Percentiles rank a stretch among this genome's conserved stretches.
phyloP scores from a whole-genome alignment of 2,888 invertebrate genomes.

The Pterostichus madidus region DNA sequence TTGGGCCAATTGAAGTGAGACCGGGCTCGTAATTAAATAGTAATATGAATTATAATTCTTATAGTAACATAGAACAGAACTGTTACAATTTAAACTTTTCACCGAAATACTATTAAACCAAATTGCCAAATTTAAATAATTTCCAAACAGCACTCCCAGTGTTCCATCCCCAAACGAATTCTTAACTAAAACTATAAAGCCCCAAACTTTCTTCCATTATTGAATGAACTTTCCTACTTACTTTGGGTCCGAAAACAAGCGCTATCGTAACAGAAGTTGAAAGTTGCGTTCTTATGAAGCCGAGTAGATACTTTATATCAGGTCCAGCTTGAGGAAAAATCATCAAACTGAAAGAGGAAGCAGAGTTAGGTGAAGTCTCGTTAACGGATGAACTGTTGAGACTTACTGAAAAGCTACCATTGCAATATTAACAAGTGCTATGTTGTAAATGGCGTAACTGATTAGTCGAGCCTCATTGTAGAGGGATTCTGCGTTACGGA shows the following conservation, averaged over 20 bases:
- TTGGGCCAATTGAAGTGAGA: too few relatives aligned
- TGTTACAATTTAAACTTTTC: too few relatives aligned
- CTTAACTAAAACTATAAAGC: too few relatives aligned
- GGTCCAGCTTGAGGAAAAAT: slow-evolving; percentile 93
- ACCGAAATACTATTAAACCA: neutral
- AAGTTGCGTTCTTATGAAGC: slow-evolving; percentile 94
- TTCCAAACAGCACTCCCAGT: neutral
- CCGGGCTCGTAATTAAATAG: too few relatives aligned
- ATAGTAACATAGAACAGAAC: too few relatives aligned
- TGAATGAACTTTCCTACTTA: slow-evolving; percentile 74
- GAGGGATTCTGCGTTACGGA: slow-evolving; percentile 93
- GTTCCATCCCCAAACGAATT: too few relatives aligned
- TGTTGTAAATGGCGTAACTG: slow-evolving; percentile 96
- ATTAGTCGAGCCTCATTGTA: slow-evolving; percentile 96
- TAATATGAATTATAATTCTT: too few relatives aligned
- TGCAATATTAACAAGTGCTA: slow-evolving; percentile 93
- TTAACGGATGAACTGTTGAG: neutral
- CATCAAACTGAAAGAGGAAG: slow-evolving; percentile 83
- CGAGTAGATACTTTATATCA: slow-evolving; percentile 94
- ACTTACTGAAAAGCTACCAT: slow-evolving; percentile 97
- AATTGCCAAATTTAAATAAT: neutral
- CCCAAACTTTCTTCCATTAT: neutral
- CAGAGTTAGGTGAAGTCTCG: too few relatives aligned
- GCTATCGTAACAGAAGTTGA: slow-evolving; percentile 93
- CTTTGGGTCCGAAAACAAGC: slow-evolving; percentile 92